Percentiles rank a stretch among this genome's conserved stretches.
These are phyloP conservation scores for Mesorhabditis belari DNA, from an alignment of 2,888 invertebrate species.

Conservation along the genomic window DNA sequence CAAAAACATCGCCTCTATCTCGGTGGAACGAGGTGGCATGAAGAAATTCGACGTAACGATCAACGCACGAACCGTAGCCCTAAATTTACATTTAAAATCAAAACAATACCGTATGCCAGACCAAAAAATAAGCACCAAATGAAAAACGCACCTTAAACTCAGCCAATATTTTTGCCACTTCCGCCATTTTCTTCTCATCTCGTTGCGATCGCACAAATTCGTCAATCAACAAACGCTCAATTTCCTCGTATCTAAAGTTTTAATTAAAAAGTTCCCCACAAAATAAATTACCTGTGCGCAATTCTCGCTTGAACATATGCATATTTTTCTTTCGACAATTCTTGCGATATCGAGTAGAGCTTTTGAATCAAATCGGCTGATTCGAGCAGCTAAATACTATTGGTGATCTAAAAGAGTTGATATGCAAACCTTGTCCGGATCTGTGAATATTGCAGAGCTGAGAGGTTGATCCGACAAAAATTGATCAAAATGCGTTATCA, in stretches of 20 bases:
- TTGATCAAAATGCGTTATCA: constrained; percentile 84
- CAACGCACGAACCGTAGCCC: constrained; percentile 88
- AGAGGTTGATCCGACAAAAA: constrained; percentile 80
- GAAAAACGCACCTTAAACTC: constrained; percentile 70
- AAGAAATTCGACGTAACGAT: constrained; percentile 91
- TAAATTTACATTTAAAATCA: constrained; percentile 28
- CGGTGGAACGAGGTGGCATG: constrained; percentile 62
- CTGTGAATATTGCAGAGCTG: constrained; percentile 77
- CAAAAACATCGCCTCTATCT: constrained; percentile 77
- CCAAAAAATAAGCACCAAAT: background rate
- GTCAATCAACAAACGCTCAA: constrained; percentile 69
- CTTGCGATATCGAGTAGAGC: constrained; percentile 86
- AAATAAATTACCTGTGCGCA: constrained; percentile 20
- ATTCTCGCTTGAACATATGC: constrained; percentile 47
- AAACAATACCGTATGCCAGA: background rate
- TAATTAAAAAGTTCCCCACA: background rate
- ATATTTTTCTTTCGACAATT: constrained; percentile 57
- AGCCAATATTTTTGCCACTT: constrained; percentile 79
- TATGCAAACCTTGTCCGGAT: constrained; percentile 69
- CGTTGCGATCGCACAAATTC: constrained; percentile 86
- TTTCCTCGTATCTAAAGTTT: constrained; percentile 45
- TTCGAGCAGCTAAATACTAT: constrained; percentile 68
- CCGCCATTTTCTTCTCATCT: constrained; percentile 81
- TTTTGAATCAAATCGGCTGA: constrained; percentile 97
- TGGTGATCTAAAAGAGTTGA: too few relatives aligned